Percentiles rank a stretch among this genome's conserved stretches.
phyloP scores from a whole-genome alignment of 2,888 invertebrate species.

The Melitaea athalia region DNA sequence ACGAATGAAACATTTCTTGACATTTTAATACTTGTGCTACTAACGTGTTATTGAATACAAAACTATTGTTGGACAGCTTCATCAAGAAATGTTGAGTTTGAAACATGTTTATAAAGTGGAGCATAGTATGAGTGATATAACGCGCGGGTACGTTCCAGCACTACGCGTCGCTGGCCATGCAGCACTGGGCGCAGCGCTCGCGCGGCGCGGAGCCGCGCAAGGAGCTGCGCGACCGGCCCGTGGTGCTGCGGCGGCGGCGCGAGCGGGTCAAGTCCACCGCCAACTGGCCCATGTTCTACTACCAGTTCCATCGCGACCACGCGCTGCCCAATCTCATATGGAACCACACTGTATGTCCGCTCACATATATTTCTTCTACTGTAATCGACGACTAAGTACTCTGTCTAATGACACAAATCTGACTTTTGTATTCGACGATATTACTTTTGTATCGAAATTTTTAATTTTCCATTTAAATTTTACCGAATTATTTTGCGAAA shows the following conservation, averaged over 20 bases:
- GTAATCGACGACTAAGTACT: too few relatives aligned
- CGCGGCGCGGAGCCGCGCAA: slow-evolving; percentile 72
- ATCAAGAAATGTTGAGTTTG: too few relatives aligned
- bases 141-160: slow-evolving; percentile 51
- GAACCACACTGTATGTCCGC: slow-evolving; percentile 93
- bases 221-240: slow-evolving; percentile 89
- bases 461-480: too few relatives aligned
- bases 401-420: too few relatives aligned
- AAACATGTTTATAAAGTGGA: too few relatives aligned
- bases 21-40: too few relatives aligned
- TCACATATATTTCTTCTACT: background rate
- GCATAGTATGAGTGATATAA: background rate
- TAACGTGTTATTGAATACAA: too few relatives aligned
- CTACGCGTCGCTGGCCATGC: slow-evolving; percentile 70
- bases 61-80: too few relatives aligned
- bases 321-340: slow-evolving; percentile 98
- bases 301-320: slow-evolving; percentile 96
- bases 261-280: slow-evolving; percentile 93
- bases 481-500: too few relatives aligned
- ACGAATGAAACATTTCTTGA: too few relatives aligned
- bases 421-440: too few relatives aligned
- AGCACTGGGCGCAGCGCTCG: slow-evolving; percentile 86
- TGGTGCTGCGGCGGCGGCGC: slow-evolving; percentile 94
- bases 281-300: slow-evolving; percentile 97
- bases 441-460: too few relatives aligned